These are phyloP conservation scores for Neotoxoptera formosana DNA, from an alignment of 1,140 invertebrate genomes.

Conservation along the genomic window DNA sequence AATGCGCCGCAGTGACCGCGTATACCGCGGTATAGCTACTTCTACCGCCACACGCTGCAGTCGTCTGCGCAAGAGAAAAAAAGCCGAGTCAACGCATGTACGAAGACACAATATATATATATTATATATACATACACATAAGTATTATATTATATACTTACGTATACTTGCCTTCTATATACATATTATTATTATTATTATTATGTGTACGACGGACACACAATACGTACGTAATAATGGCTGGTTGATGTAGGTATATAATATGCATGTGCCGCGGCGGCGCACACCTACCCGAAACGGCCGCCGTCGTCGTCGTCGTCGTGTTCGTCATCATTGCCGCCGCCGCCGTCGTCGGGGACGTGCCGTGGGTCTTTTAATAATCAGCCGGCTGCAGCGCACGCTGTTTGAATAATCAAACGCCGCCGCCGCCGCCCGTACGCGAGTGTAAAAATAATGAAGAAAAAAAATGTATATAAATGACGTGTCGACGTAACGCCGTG, in stretches of 20 bases:
- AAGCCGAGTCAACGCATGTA: conserved; percentile 8
- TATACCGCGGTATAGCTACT: background rate
- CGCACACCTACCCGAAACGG: conserved; percentile 26
- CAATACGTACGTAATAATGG: conserved; percentile 46
- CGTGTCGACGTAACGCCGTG: background rate
- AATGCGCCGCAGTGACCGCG: too few relatives aligned
- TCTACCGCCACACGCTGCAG: background rate
- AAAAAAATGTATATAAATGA: background rate
- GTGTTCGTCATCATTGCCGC: background rate
- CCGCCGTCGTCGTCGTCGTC: background rate
- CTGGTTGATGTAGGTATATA: conserved; percentile 18
- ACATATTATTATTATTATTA: background rate
- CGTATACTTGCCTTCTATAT: background rate
- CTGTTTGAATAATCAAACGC: conserved; percentile 54
- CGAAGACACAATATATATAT: background rate
- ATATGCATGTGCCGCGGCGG: background rate
- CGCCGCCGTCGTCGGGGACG: background rate
- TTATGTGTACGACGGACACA: conserved; percentile 2
- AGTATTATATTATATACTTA: background rate
- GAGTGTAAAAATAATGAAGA: background rate
- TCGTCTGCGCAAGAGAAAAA: background rate
- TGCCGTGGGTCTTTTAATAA: conserved; percentile 41
- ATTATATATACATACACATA: too few relatives aligned
- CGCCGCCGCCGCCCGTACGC: background rate
- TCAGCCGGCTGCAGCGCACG: conserved; percentile 22